These are phyloP conservation scores for Volucella zonaria DNA, from an alignment of 2,888 invertebrate genomes.

Conservation along the genomic window DNA sequence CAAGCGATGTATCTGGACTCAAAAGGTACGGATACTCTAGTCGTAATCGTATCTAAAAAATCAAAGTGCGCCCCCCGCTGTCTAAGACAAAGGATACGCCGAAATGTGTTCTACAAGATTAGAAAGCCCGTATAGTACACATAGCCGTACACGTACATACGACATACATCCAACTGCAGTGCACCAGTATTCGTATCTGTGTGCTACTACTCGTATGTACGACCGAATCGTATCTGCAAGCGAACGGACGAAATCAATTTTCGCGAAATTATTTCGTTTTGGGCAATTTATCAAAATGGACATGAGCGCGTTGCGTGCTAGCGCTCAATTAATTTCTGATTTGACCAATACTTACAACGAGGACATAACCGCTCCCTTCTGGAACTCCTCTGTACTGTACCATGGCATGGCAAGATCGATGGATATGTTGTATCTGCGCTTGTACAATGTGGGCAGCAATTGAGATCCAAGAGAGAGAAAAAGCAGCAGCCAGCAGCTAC, in stretches of 20 bases:
- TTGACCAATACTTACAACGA: slow-evolving; percentile 75
- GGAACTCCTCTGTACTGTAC: neutral
- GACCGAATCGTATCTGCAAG: neutral
- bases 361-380: slow-evolving; percentile 46
- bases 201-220: neutral
- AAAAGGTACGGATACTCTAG: too few species aligned
- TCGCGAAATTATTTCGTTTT: slow-evolving; percentile 75
- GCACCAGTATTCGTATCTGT: too few species aligned
- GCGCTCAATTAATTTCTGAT: slow-evolving; percentile 76
- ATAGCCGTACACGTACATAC: too few species aligned
- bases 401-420: slow-evolving; percentile 43
- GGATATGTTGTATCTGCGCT: slow-evolving; percentile 62
- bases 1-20: slow-evolving; percentile 49
- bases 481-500: slow-evolving; percentile 18
- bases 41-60: slow-evolving; percentile 6
- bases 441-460: slow-evolving; percentile 66
- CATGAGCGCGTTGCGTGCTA: slow-evolving; percentile 75
- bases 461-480: slow-evolving; percentile 11
- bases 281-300: slow-evolving; percentile 77
- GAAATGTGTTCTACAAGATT: slow-evolving; percentile 72
- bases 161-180: too few species aligned
- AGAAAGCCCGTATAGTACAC: slow-evolving; percentile 57
- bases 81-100: slow-evolving; percentile 68
- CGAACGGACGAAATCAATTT: slow-evolving; percentile 68
- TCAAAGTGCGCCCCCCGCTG: slow-evolving; percentile 25